Conservation (phyloP, 2,797 vertebrate species). For the Falco novaeseelandiae region DNA sequence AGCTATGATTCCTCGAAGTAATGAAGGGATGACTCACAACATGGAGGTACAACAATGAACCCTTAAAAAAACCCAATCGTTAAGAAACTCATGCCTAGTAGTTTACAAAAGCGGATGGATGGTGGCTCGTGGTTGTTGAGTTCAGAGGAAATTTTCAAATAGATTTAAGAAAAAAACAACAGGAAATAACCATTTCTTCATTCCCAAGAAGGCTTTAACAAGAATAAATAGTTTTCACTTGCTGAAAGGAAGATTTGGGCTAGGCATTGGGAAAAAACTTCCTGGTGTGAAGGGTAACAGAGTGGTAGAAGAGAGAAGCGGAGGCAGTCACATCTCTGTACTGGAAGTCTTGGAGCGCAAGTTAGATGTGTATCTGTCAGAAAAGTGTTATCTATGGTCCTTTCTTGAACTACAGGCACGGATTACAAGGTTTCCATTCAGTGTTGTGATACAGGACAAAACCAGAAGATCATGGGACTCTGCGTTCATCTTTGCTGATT, state of each 20-base stretch:
- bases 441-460: not conserved
- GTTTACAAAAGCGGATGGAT: not conserved
- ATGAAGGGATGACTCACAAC: not conserved
- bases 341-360: not conserved
- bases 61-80: not conserved
- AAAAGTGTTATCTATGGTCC: not conserved
- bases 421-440: not conserved
- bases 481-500: not conserved
- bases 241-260: not conserved
- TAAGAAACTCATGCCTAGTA: not conserved
- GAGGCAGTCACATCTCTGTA: accelerated
- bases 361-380: not conserved
- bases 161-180: not conserved
- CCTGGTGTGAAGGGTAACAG: not conserved
- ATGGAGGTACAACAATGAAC: no score
- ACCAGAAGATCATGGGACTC: no score
- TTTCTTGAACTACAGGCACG: not conserved
- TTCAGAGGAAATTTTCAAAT: not conserved
- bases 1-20: not conserved
- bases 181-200: not conserved
- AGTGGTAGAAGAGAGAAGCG: not conserved
- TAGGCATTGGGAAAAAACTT: not conserved
- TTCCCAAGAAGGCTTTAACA: accelerated
- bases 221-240: not conserved
- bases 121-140: not conserved